Conservation (phyloP, 2,888 invertebrate species). For the Lasioglossum oenotherae region DNA sequence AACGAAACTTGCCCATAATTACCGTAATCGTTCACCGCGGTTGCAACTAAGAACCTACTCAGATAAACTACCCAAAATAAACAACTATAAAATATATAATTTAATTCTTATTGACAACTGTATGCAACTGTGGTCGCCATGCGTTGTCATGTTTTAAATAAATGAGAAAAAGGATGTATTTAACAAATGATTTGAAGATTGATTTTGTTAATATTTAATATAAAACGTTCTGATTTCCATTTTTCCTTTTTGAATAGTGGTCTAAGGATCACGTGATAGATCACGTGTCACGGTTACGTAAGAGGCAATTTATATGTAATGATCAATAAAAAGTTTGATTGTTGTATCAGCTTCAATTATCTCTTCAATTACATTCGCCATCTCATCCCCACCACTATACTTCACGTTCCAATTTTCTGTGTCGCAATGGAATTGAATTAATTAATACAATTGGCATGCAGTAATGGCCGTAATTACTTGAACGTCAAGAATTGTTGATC, state of each 20-base stretch:
- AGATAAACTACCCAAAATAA: not conserved
- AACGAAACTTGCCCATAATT: not conserved
- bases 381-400: not conserved
- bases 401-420: not conserved
- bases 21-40: not conserved
- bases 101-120: not conserved
- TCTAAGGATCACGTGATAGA: conserved; percentile 25
- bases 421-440: not conserved
- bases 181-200: not conserved
- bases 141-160: not conserved
- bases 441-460: not conserved
- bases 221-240: not conserved
- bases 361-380: not conserved
- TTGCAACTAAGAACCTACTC: not conserved
- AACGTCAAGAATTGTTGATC: not conserved
- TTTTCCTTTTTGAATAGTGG: not conserved
- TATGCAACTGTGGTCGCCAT: not conserved
- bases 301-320: conserved; percentile 27
- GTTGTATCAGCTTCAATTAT: conserved; percentile 33
- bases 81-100: not conserved
- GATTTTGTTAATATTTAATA: not conserved
- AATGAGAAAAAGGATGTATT: not conserved
- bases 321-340: conserved; percentile 31
- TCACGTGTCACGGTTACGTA: conserved; percentile 44
- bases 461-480: not conserved